Base-by-base conservation (phyloP, 2,797 vertebrate genomes). In the Rhynchonycteris naso region DNA sequence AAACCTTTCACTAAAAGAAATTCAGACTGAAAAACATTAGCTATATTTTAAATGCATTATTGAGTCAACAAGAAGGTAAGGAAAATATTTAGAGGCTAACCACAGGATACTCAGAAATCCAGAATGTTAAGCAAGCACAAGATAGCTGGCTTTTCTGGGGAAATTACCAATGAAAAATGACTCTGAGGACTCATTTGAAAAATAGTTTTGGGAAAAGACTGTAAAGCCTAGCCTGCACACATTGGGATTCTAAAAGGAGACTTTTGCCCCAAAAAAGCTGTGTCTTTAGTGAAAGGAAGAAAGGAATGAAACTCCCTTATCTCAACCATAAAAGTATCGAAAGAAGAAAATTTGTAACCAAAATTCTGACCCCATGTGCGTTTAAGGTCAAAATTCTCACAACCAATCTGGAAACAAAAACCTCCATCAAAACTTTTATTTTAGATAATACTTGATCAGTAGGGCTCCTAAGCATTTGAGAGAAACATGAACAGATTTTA, bases 1-100 rank as follows among this genome's bases (percentile, higher is more conserved):
- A 78, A 74, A 43, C 1, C 26, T 88, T 90, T 90, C 18, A 84
- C 47, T 72, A 96, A 80, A 80, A 87, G 79, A 63, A 94, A 66
- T 35, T 58, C 59, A 89, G 63, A 78, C 7, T 81, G 50, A 90
- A 81, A 81, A 91, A 72, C 71, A 58, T 52, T 65, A 85, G 47
- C 28, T 68, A 6, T 68, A 68, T 90, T 86, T 91, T 76, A 91
- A 91, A 61, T 86, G 30, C 21, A 59, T 81, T 76, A 47, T 24
- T 76, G 24, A 7, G 0, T 15, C 47, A 79, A 30, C 19, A 66
- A 71, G 15, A 76, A 86, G 59, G 24, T 69, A 52, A 66, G 43
- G 50, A 80, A 92, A 72, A 26, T 80, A 59, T 58, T 85, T 69
- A 28, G 13, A 93, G 28, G 5, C 18, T 87, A 78, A 93, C 43